phyloP scores from a whole-genome alignment of 2,888 invertebrate genomes.

The Polydrusus cervinus region DNA sequence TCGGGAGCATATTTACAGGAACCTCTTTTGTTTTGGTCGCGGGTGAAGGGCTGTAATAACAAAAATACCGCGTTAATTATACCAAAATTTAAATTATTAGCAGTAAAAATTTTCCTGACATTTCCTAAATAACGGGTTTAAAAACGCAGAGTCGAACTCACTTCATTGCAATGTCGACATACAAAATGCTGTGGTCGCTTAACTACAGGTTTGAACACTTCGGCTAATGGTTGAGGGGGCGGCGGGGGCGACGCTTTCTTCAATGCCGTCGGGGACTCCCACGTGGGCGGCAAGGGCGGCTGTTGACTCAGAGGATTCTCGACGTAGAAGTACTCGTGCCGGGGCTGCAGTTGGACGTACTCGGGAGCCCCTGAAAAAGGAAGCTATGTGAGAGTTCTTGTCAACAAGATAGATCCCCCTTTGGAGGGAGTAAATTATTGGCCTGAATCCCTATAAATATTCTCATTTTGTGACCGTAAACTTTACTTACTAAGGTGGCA shows the following conservation, averaged over 20 bases:
- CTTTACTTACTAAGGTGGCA: too few species aligned
- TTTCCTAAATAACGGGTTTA: too few species aligned
- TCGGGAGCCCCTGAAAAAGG: slow-evolving; percentile 36
- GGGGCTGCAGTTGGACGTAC: slow-evolving; percentile 87
- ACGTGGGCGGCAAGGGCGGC: slow-evolving; percentile 63
- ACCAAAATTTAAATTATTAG: too few species aligned
- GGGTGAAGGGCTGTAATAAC: slow-evolving; percentile 76
- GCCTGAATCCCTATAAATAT: too few species aligned
- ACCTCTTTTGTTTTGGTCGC: slow-evolving; percentile 90
- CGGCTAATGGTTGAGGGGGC: slow-evolving; percentile 72
- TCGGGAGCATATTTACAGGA: slow-evolving; percentile 92
- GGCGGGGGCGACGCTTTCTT: slow-evolving; percentile 76
- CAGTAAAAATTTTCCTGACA: too few species aligned
- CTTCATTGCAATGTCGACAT: slow-evolving; percentile 84
- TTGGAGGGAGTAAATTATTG: too few species aligned
- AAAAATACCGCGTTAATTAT: neutral
- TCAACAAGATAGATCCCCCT: too few species aligned
- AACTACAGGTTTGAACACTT: slow-evolving; percentile 47
- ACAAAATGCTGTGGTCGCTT: slow-evolving; percentile 65
- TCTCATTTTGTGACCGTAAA: too few species aligned
- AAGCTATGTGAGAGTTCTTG: neutral
- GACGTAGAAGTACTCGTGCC: slow-evolving; percentile 92
- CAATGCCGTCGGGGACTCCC: slow-evolving; percentile 76
- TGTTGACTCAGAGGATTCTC: slow-evolving; percentile 72
- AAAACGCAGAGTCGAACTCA: too few species aligned